phyloP scores from a whole-genome alignment of 2,888 invertebrate species.

The Phyto melanocephala region DNA sequence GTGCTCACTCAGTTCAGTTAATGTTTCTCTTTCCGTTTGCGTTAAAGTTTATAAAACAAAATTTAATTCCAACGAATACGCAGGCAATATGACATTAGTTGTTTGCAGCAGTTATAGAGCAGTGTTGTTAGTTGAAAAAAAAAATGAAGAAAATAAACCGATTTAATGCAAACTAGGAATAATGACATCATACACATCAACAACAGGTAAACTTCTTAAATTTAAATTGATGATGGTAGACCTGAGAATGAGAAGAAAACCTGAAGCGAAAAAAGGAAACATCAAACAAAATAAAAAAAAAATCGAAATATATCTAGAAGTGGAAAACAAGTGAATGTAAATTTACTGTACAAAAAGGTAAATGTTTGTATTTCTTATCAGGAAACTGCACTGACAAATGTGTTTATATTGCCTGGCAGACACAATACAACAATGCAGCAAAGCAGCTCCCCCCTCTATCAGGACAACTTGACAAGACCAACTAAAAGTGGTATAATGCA shows the following conservation, averaged over 20 bases:
- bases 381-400: conserved; percentile 58
- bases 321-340: conserved; percentile 2
- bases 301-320: neutral
- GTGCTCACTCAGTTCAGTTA: neutral
- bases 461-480: conserved; percentile 10
- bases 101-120: neutral
- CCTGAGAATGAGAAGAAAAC: neutral
- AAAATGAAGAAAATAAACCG: conserved; percentile 43
- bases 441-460: neutral
- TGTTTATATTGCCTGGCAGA: conserved; percentile 51
- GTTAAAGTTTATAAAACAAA: conserved; percentile 37
- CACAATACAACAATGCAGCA: conserved; percentile 7
- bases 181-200: conserved; percentile 39
- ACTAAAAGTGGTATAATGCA: conserved; percentile 44
- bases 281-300: conserved; percentile 4
- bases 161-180: conserved; percentile 54
- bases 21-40: neutral
- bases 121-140: neutral
- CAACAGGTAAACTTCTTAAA: conserved; percentile 34
- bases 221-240: conserved; percentile 4
- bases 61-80: conserved; percentile 44
- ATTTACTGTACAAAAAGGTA: neutral
- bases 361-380: conserved; percentile 25
- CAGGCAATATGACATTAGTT: conserved; percentile 41
- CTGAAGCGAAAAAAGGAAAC: neutral